Conservation (phyloP, 2,113 vertebrate species). For the Hyla sarda region DNA sequence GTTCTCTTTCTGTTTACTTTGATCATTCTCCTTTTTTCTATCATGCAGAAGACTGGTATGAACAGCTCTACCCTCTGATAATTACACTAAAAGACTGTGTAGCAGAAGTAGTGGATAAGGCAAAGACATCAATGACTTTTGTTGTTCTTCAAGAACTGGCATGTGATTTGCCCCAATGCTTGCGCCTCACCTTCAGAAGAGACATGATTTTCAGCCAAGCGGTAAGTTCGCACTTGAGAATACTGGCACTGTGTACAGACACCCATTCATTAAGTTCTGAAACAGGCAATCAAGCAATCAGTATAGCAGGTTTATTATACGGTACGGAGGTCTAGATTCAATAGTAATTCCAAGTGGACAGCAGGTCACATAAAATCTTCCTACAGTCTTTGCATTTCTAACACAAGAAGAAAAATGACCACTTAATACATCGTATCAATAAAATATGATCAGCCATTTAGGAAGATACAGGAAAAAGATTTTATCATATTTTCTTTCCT, state of each 20-base stretch:
- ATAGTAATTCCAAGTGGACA: background rate
- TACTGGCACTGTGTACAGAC: background rate
- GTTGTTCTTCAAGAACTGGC: conserved; percentile 94
- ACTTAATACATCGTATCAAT: background rate
- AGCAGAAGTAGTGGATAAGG: conserved; percentile 86
- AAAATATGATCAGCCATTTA: background rate
- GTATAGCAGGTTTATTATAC: background rate
- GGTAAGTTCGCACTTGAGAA: conserved; percentile 74
- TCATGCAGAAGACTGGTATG: conserved; percentile 86
- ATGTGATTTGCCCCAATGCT: conserved; percentile 87
- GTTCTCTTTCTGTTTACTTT: conserved; percentile 31
- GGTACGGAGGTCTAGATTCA: no score
- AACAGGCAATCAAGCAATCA: background rate
- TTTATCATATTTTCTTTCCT: no score
- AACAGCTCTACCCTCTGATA: conserved; percentile 86
- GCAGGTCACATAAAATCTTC: background rate
- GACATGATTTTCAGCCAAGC: conserved; percentile 97
- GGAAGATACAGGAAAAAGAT: no score
- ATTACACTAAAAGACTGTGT: conserved; percentile 90
- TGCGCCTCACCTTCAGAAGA: conserved; percentile 88
- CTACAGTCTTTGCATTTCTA: background rate
- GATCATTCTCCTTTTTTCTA: conserved; percentile 36
- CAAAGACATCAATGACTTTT: conserved; percentile 90
- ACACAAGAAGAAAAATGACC: background rate
- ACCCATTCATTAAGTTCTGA: background rate